Conservation (phyloP, 2,888 invertebrate genomes). For the Cheilosia soror region DNA sequence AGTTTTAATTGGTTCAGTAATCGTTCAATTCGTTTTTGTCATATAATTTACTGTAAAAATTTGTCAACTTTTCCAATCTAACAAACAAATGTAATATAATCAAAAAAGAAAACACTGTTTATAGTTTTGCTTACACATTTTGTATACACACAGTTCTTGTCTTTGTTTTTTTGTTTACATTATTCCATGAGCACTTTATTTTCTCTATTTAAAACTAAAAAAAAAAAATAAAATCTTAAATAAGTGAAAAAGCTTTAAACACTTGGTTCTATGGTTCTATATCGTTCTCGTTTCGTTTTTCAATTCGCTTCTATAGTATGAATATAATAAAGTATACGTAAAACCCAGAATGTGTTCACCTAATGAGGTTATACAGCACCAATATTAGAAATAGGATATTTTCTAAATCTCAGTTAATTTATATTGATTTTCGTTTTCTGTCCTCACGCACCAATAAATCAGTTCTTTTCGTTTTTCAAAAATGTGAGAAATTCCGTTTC, state of each 20-base stretch:
- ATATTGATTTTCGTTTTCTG: conserved; percentile 66
- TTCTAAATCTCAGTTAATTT: conserved; percentile 62
- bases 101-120: conserved; percentile 45
- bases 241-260: conserved; percentile 23
- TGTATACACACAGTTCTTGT: conserved; percentile 53
- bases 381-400: conserved; percentile 71
- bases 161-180: conserved; percentile 21
- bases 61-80: conserved; percentile 31
- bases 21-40: conserved; percentile 29
- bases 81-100: conserved; percentile 42
- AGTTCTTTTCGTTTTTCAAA: conserved; percentile 27
- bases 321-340: conserved; percentile 11
- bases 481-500: conserved; percentile 23
- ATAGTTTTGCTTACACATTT: conserved; percentile 63
- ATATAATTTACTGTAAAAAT: conserved; percentile 40
- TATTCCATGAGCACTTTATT: conserved; percentile 57
- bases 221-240: conserved; percentile 5
- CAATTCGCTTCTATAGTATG: conserved; percentile 55
- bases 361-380: conserved; percentile 75
- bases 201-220: conserved; percentile 35
- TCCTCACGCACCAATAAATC: conserved; percentile 68
- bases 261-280: conserved; percentile 66
- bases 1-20: conserved; percentile 64
- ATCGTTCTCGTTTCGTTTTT: conserved; percentile 49
- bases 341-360: conserved; percentile 72